Evolutionary conservation across 1,140 invertebrate genomes (phyloP).

Genomic region (Drosophila equinoxialis): DNA sequence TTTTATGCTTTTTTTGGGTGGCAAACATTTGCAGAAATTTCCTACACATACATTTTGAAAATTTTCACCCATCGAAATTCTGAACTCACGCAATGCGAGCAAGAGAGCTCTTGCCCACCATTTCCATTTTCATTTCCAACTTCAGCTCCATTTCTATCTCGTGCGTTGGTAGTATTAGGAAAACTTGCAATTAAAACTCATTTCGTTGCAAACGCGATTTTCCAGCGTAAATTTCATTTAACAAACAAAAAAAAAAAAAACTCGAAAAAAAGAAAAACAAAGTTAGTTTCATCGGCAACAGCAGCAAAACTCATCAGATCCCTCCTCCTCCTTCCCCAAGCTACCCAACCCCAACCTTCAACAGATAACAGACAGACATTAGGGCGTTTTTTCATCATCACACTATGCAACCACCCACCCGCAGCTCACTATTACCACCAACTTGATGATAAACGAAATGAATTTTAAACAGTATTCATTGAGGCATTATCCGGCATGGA

Average conservation of each 20-base stretch:
- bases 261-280: constrained; percentile 30
- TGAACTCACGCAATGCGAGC: constrained; percentile 24
- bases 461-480: constrained; percentile 76
- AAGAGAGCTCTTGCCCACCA: constrained; percentile 1
- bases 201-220: constrained; percentile 78
- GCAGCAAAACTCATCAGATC: constrained; percentile 55
- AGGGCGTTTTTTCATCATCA: constrained; percentile 9
- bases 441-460: constrained; percentile 75
- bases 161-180: constrained; percentile 71
- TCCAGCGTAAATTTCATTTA: constrained; percentile 73
- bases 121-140: background rate
- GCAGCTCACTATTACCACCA: constrained; percentile 9
- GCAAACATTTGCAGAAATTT: constrained; percentile 55
- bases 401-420: background rate
- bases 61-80: constrained; percentile 14
- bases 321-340: constrained; percentile 10
- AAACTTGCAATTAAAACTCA: constrained; percentile 81
- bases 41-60: constrained; percentile 25
- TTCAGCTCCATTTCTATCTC: constrained; percentile 23
- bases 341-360: too few species aligned
- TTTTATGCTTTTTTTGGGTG: constrained; percentile 10
- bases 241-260: constrained; percentile 45
- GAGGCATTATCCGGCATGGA: constrained; percentile 54
- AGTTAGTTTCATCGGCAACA: constrained; percentile 47
- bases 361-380: constrained; percentile 2